Evolutionary conservation across 2,797 vertebrate species (phyloP).

Genomic region (Gymnopithys bicolor): DNA sequence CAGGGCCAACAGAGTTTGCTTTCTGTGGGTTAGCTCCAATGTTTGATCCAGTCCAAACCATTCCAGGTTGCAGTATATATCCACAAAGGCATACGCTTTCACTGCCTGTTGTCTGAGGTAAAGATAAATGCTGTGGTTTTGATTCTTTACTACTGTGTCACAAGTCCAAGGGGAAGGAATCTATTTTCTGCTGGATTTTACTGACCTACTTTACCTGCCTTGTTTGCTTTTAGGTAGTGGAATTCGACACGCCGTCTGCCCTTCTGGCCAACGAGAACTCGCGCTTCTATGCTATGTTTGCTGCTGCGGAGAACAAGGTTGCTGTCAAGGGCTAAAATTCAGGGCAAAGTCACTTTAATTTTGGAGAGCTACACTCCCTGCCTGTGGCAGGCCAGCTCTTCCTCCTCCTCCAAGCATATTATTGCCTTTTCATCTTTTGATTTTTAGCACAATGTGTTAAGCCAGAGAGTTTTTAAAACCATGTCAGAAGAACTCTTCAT

Average conservation of each 20-base stretch:
- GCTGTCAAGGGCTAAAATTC: slow-evolving; percentile 88
- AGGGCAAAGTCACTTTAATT: slow-evolving; percentile 55
- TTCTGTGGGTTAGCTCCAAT: not conserved
- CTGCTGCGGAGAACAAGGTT: slow-evolving; percentile 90
- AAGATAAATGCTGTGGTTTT: not conserved
- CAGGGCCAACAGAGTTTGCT: not conserved
- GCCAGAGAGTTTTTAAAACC: slow-evolving; percentile 60
- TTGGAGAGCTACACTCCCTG: slow-evolving; percentile 65
- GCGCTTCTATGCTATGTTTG: slow-evolving; percentile 90
- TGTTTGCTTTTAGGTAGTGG: slow-evolving; percentile 84
- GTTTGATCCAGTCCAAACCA: not conserved
- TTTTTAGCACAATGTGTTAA: slow-evolving; percentile 76
- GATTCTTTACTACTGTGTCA: not conserved
- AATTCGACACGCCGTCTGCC: slow-evolving; percentile 89
- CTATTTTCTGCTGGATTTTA: not conserved
- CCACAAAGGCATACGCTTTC: not conserved
- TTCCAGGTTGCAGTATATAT: not conserved
- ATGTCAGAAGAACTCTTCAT: slow-evolving; percentile 62
- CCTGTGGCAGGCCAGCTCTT: slow-evolving; percentile 73
- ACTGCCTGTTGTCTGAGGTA: not conserved
- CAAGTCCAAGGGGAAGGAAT: not conserved
- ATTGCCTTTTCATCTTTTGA: slow-evolving; percentile 76
- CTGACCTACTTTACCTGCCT: not conserved
- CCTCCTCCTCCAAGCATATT: slow-evolving; percentile 48
- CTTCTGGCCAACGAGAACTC: slow-evolving; percentile 94